Evolutionary conservation across 2,113 vertebrate genomes (phyloP), one percentile per base, ranked within the genome.

Genomic region (Amphiprion ocellaris): DNA sequence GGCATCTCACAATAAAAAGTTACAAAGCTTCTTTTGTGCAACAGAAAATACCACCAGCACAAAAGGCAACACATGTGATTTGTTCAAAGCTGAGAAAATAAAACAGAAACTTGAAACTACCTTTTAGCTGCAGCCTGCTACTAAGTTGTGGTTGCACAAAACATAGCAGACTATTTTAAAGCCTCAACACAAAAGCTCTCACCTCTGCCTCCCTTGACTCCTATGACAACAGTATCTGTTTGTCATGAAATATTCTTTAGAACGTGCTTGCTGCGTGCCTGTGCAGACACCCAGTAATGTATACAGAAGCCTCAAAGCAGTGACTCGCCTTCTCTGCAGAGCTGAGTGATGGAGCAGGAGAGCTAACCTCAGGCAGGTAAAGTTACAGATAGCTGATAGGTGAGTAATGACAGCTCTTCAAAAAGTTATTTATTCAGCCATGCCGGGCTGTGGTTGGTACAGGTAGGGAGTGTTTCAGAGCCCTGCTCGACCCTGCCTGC

Each of bases 351-450:
- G 74, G 69, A 49, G 77, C 73, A 60, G 77, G 67, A 81, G 83
- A 81, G 55, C 61, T 81, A 15, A 80, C 91, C 89, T 56, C 14
- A 19, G 91, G 92, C 88, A 74, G 83, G 68, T 85, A 84, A 69
- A 82, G 76, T 82, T 91, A 89, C 85, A 89, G 73, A 92, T 91
- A 85, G 83, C 88, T 85, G 85, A 85, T 79, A 75, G 87, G 49
- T 94, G 93, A 94, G 91, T 94, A 91, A 94, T 92, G 92, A 90
- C 92, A 93, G 77, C 70, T 72, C 74, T 69, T 89, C 82, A 84
- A 56, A 64, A 58, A 56, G 61, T 41, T 91, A 91, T 93, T 92
- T 84, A 85, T 82, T 87, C 75, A 92, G 69, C 70, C 76, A 52
- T 82, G 82, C 68, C 37, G 3, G 62, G 56, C 15, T 50, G 74